Evolutionary conservation across 2,888 invertebrate species (phyloP), one percentile per base, ranked within the genome.

Genomic region (Harpalus rubripes): DNA sequence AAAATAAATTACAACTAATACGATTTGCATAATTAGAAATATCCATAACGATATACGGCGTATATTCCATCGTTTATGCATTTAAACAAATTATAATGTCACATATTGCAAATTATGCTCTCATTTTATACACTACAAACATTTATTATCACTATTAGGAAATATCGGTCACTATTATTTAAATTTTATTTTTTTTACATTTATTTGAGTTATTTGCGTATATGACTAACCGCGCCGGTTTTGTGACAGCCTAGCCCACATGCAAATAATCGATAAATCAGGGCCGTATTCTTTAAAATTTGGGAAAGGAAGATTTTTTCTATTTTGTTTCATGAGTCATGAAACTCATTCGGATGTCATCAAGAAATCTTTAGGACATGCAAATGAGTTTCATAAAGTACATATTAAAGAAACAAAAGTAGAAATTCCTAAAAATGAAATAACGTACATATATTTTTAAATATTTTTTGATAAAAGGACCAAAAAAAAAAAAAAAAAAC

Each of bases 11-110:
- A 89, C 86, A 86, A 91, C 88, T 81, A 91, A 86, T 41, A 90
- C 85, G 85, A 91, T 86, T 88, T 91, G 91, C 84, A 90, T 87
- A 74, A 89, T 85, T 84, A 91, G 87, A 82, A 91, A 88, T 86
- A 90, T 88, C 90, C 90, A 90, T 88, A 91, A 86, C 88, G 89
- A 89, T 88, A 90, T 88, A 88, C 88, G 89, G 86, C 89, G 90
- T 84, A 88, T 87, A 87, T 89, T 89, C 85, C 89, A 88, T 87
- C 85, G 86, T 68, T 85, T 85, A 86, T 85, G 86, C 87, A 87
- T 87, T 86, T 85, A 86, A 81, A 84, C 79, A 74, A 58, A 41
- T 26, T 18, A 58, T 52, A 58, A 65, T 65, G 56, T 84, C 52
- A 78, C 80, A 80, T 80, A 80, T 80, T 80, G 80, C 15, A 41